A percentile compares a stretch with the other conserved stretches of the same genome.
phyloP scores from a whole-genome alignment of 2,113 vertebrate species.

The Scopus umbretta region DNA sequence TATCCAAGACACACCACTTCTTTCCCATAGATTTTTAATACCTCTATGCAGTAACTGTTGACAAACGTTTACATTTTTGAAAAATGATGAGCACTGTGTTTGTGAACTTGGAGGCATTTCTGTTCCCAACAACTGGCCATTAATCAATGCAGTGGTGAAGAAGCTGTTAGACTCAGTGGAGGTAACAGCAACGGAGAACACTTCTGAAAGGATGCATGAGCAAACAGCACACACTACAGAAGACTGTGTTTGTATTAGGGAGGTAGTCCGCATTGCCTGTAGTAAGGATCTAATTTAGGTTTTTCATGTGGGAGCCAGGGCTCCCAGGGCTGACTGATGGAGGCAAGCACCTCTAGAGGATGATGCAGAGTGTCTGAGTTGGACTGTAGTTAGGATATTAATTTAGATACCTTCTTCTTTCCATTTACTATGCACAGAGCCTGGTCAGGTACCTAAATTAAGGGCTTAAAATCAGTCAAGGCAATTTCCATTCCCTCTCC shows the following conservation, averaged over 20 bases:
- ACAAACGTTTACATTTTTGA: conserved; percentile 22
- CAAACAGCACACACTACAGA: neutral
- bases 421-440: neutral
- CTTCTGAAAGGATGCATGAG: neutral
- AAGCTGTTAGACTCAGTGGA: neutral
- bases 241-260: neutral
- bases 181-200: neutral
- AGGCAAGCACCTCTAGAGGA: neutral
- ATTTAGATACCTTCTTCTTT: neutral
- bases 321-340: neutral
- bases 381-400: neutral
- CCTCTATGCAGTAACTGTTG: conserved; percentile 37
- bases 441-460: neutral
- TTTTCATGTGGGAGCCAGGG: neutral
- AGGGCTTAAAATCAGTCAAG: neutral
- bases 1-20: neutral
- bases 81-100: conserved; percentile 14
- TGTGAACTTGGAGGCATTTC: neutral
- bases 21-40: conserved; percentile 44
- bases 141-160: neutral
- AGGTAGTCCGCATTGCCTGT: neutral
- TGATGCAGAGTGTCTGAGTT: neutral
- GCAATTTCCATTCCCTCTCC: neutral
- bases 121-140: neutral
- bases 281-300: neutral